Conservation (phyloP, 1,140 invertebrate species). For the Drosophila tropicalis region DNA sequence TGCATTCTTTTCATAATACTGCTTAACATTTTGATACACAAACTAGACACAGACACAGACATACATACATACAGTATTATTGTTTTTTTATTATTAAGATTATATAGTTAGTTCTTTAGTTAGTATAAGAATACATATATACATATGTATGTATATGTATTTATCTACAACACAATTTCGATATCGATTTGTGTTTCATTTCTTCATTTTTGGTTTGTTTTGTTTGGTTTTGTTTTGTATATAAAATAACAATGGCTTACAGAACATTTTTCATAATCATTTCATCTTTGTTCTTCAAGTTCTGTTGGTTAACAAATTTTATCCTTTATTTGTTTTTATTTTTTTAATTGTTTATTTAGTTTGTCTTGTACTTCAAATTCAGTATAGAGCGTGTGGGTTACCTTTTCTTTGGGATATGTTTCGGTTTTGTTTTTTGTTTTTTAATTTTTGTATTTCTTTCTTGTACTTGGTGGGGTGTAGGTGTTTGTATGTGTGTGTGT, state of each 20-base stretch:
- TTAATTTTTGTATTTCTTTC: slow-evolving; percentile 25
- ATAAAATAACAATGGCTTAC: slow-evolving; percentile 67
- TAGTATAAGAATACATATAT: slow-evolving; percentile 23
- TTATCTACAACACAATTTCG: slow-evolving; percentile 1
- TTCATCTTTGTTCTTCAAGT: slow-evolving; percentile 1
- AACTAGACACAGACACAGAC: slow-evolving; percentile 59
- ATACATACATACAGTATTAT: slow-evolving; percentile 24
- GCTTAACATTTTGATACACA: slow-evolving; percentile 61
- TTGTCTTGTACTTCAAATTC: slow-evolving; percentile 56
- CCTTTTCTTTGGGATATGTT: slow-evolving; percentile 68
- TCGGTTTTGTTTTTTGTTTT: slow-evolving; percentile 45
- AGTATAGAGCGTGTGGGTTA: slow-evolving; percentile 49
- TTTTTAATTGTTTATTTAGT: no score
- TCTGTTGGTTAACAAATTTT: slow-evolving; percentile 35
- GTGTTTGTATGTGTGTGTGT: slow-evolving; percentile 17
- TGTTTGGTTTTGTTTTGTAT: slow-evolving; percentile 34
- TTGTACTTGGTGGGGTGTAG: slow-evolving; percentile 53
- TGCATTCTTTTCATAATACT: slow-evolving; percentile 68
- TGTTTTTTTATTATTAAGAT: background rate
- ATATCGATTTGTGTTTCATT: background rate
- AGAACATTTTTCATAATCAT: background rate
- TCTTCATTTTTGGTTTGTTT: slow-evolving; percentile 17
- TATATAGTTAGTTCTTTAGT: background rate
- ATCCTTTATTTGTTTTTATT: background rate
- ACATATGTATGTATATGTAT: slow-evolving; percentile 32